Evolutionary conservation across 1,140 invertebrate species (phyloP).

Genomic region (Heliconius melpomene): DNA sequence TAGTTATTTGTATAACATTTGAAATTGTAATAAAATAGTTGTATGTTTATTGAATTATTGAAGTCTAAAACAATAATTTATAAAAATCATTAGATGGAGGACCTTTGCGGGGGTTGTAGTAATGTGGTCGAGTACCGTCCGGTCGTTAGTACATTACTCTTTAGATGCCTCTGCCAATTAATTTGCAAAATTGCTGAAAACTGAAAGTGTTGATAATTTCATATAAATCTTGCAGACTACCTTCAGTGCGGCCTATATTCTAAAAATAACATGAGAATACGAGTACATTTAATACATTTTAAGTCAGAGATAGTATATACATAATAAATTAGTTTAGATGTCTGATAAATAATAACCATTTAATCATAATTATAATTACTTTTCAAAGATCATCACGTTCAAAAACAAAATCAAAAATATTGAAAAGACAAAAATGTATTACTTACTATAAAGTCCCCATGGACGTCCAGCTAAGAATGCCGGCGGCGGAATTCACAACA

Average conservation of each 20-base stretch:
- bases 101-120: conserved; percentile 34
- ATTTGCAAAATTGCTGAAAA: conserved; percentile 56
- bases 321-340: too few relatives aligned
- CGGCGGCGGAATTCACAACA: too few relatives aligned
- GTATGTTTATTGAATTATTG: too few relatives aligned
- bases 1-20: background rate
- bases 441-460: too few relatives aligned
- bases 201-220: conserved; percentile 60
- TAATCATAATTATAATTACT: too few relatives aligned
- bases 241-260: too few relatives aligned
- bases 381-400: too few relatives aligned
- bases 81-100: conserved; percentile 20
- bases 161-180: conserved; percentile 59
- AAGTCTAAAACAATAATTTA: conserved; percentile 5
- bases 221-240: conserved; percentile 40
- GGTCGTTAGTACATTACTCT: conserved; percentile 60
- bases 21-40: conserved; percentile 18
- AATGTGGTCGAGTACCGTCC: conserved; percentile 39
- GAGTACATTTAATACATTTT: too few relatives aligned
- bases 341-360: too few relatives aligned
- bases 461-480: rapidly evolving
- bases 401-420: too few relatives aligned
- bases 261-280: background rate
- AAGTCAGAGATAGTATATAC: too few relatives aligned
- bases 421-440: too few relatives aligned